Conservation (phyloP, 2,113 vertebrate genomes). For the Procapra przewalskii region DNA sequence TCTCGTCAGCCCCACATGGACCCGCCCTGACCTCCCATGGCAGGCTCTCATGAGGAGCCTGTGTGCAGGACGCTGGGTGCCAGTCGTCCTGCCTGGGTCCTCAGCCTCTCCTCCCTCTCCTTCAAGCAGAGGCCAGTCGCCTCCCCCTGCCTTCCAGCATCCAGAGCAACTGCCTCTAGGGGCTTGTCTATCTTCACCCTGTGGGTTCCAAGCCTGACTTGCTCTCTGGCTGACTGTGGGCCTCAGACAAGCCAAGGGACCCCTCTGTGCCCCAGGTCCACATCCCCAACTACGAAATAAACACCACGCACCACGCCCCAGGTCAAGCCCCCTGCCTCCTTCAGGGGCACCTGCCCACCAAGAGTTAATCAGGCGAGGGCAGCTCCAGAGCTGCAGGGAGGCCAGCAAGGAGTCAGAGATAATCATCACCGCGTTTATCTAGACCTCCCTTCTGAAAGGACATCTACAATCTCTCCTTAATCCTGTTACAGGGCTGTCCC, state of each 20-base stretch:
- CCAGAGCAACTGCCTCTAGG: too few relatives aligned
- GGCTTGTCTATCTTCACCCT: neutral
- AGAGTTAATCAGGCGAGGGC: too few relatives aligned
- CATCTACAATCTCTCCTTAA: neutral
- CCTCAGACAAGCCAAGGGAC: neutral
- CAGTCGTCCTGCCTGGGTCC: accelerated
- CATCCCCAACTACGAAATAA: accelerated
- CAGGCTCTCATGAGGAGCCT: accelerated
- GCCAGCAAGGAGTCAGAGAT: accelerated
- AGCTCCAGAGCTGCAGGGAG: accelerated
- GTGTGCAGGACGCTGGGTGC: neutral
- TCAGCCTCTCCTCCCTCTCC: neutral
- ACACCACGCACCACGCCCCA: accelerated
- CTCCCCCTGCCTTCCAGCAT: neutral
- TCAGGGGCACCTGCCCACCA: neutral
- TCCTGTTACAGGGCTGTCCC: neutral
- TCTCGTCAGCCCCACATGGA: accelerated
- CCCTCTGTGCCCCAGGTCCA: neutral
- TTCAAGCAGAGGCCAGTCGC: accelerated
- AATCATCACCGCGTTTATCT: neutral
- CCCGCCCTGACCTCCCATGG: accelerated
- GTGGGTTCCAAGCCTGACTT: neutral
- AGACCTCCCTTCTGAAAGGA: neutral
- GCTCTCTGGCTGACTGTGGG: neutral
- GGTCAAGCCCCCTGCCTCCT: neutral